Base-by-base conservation (phyloP, 1,140 invertebrate genomes). In the Drosophila azteca region DNA sequence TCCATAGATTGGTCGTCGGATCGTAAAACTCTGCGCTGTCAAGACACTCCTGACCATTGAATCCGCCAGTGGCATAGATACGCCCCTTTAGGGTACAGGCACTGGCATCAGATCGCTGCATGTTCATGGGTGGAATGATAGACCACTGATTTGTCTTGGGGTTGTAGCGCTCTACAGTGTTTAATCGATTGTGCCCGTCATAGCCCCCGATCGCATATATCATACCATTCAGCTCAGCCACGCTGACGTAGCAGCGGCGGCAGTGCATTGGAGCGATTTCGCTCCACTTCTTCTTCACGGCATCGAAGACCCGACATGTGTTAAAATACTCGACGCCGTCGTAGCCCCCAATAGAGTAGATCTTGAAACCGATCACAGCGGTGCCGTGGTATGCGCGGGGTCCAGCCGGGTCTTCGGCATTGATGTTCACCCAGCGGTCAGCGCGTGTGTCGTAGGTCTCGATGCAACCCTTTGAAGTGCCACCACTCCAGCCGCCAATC, bases 201-300 rank as follows among this genome's bases (percentile, higher is more conserved):
- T 96, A 98, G 1, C 97, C 97, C 11, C 97, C 96, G 91, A 97
- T 95, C 0, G 96, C 96, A 92, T 97, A 97, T 70, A 97, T 96
- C 77, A 94, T 94, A 41, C 94, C 95, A 26, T 94, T 94, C 3
- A 94, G 76, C 2, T 94, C 93, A 0, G 95, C 93, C 1, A 95
- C 94, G 26, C 94, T 95, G 0, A 96, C 95, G 75, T 94, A 95
- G 71, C 94, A 95, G 17, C 94, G 93, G 1, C 93, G 92, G 9
- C 92, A 92, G 54, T 94, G 94, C 93, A 94, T 94, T 29, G 93
- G 93, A 8, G 93, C 93, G 26, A 94, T 93, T 92, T 96, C 95
- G 22, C 92, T 93, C 95, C 95, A 96, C 5, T 88, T 89, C 73
- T 94, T 94, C 0, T 92, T 93, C 0, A 94, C 92, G 0, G 95